Evolutionary conservation across 2,797 vertebrate genomes (phyloP), one percentile per base, ranked within the genome.

Genomic region (Poeciliopsis infans): DNA sequence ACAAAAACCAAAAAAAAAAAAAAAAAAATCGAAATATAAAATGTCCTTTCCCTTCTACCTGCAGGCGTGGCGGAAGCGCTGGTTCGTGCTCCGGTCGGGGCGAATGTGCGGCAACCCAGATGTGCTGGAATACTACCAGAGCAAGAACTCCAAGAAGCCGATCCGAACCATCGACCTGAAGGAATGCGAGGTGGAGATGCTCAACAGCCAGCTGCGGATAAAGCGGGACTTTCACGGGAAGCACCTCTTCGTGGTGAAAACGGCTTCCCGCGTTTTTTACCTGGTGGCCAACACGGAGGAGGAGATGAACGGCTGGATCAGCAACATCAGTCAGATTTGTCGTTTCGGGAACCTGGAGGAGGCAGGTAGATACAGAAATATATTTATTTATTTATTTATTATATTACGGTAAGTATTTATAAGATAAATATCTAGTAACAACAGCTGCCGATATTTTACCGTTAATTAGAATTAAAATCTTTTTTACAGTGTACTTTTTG

Each of bases 11-110:
- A 41, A 0, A 7, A 39, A 0, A 39, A 5, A 81, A 39, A 70
- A 39, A 0, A 59, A 57, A 75, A 59, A 57, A 73, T 7, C 3
- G 64, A 68, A 3, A 25, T 23, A 31, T 59, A 1, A 31, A 45
- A 61, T 80, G 20, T 84, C 47, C n/a, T 28, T 41, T 89, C 47
- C 85, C 13, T 70, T 70, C 25, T 39, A 74, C 78, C 76, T 28
- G 7, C 93, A 99, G 98, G 97, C 97, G 7, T 99, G 98, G 98
- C 93, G 98, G 85, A 98, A 97, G 89, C 97, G 98, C 70, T 99
- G 98, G 98, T 99, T 99, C 3, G 97, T 99, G 78, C 95, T 99
- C 36, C 97, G 98, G 53, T 93, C 96, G 74, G 98, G 98, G 39
- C 97, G 98, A 72, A 97, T 99, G 98, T 97, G 97, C 0, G 98